Evolutionary conservation across 2,797 vertebrate genomes (phyloP), one percentile per base, ranked within the genome.

Genomic region (Lithobates pipiens): DNA sequence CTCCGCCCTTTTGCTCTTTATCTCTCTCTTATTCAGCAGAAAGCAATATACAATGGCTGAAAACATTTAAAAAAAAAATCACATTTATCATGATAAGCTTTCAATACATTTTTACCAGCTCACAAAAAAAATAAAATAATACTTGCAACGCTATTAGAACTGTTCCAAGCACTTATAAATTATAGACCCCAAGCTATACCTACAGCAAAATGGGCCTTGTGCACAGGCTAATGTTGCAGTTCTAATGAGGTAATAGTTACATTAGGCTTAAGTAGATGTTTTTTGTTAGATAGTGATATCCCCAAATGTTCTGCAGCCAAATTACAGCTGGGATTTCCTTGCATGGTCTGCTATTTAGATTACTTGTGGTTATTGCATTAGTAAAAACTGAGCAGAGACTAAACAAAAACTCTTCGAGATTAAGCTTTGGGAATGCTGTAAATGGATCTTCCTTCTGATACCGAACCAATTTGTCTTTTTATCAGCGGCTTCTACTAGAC

Each of bases 311-410:
- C 87, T 88, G 84, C 11, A 89, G 90, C 90, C 91, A 91, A 92
- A 93, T 91, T 90, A 90, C 90, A 89, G 88, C 72, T 89, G 89
- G 91, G 88, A 91, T 91, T 93, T 93, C 91, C 90, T 91, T 90
- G 91, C 16, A 88, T 91, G 90, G 89, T 89, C 91, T 91, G 91
- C 91, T 93, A 93, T 94, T 94, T 92, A 92, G 85, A 92, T 92
- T 91, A 89, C 89, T 88, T 89, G 90, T 85, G 89, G 77, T 89
- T 80, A 89, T 89, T 87, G 90, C 87, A 89, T 88, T 90, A 91
- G 91, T 89, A 90, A 89, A 92, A 90, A 57, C 54, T 86, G 86
- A 27, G 83, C 77, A 91, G 89, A 94, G 91, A 94, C 91, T 92
- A 93, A 94, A 94, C 90, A 93, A 91, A 54, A 91, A 90, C 54